Conservation (phyloP, 2,797 vertebrate genomes). For the Anableps anableps region DNA sequence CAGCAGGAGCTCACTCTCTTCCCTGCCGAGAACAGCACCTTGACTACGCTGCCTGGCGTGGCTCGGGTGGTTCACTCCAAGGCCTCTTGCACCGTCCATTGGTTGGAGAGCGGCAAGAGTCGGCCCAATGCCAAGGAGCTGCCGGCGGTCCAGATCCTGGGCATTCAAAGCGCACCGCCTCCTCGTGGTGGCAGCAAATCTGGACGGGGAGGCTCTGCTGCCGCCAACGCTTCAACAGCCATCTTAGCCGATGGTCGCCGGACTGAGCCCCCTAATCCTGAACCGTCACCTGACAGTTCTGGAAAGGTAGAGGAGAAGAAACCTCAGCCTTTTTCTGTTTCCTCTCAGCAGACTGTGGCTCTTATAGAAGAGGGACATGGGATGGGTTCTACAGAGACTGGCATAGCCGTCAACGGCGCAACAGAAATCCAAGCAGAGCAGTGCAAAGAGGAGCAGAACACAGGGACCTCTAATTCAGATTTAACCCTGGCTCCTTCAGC, state of each 20-base stretch:
- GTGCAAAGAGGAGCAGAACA: conserved; percentile 70
- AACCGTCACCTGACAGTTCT: conserved; percentile 50
- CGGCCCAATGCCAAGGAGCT: conserved; percentile 90
- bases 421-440: conserved; percentile 72
- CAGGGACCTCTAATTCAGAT: conserved; percentile 65
- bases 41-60: conserved; percentile 91
- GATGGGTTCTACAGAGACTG: conserved; percentile 36
- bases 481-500: conserved; percentile 41
- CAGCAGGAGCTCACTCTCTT: conserved; percentile 91
- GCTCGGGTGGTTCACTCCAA: conserved; percentile 98
- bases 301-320: conserved; percentile 68
- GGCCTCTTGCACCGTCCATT: conserved; percentile 97
- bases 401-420: conserved; percentile 59
- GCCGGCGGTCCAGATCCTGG: conserved; percentile 93
- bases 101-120: conserved; percentile 93
- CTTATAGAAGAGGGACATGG: conserved; percentile 56
- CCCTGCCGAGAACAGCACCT: conserved; percentile 90
- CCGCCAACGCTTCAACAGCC: conserved; percentile 24
- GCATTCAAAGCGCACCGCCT: conserved; percentile 81
- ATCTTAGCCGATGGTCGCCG: conserved; percentile 57
- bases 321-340: conserved; percentile 20
- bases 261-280: conserved; percentile 51
- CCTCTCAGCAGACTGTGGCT: conserved; percentile 38
- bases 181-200: conserved; percentile 62
- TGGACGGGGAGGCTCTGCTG: conserved; percentile 52